Percentiles rank a stretch among this genome's conserved stretches.
Conservation (phyloP, 2,888 invertebrate genomes). For the Diabrotica balteata region DNA sequence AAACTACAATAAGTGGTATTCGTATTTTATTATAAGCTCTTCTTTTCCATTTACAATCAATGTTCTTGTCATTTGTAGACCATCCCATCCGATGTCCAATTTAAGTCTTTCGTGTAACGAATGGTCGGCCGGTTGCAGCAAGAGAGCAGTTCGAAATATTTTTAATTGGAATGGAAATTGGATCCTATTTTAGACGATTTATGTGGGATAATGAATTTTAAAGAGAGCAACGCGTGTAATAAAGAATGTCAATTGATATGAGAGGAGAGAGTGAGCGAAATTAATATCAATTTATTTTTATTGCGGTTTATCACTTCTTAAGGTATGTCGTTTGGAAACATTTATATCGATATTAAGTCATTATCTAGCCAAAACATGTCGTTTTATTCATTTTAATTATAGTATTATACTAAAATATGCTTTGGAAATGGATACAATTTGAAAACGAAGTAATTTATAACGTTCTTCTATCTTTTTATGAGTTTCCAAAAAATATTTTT, state of each 20-base stretch:
- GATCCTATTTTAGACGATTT: constrained; percentile 32
- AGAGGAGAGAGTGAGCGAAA: constrained; percentile 14
- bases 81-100: constrained; percentile 35
- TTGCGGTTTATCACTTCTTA: neutral
- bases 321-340: too few species aligned
- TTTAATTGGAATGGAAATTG: constrained; percentile 36
- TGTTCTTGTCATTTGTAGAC: constrained; percentile 31
- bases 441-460: too few species aligned
- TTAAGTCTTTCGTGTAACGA: constrained; percentile 27
- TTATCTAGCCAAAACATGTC: too few species aligned
- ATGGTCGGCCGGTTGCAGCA: constrained; percentile 18
- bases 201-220: constrained; percentile 30
- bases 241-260: constrained; percentile 21
- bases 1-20: neutral
- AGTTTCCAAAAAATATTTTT: too few species aligned
- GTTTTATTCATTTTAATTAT: too few species aligned
- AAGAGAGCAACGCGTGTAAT: constrained; percentile 10
- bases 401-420: too few species aligned
- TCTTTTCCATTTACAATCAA: constrained; percentile 25
- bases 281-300: constrained; percentile 23
- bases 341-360: too few species aligned
- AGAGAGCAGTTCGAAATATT: constrained; percentile 27
- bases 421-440: too few species aligned
- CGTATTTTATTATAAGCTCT: constrained; percentile 1
- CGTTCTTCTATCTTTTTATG: too few species aligned